phyloP scores from a whole-genome alignment of 2,797 vertebrate genomes.

The Allobates femoralis region DNA sequence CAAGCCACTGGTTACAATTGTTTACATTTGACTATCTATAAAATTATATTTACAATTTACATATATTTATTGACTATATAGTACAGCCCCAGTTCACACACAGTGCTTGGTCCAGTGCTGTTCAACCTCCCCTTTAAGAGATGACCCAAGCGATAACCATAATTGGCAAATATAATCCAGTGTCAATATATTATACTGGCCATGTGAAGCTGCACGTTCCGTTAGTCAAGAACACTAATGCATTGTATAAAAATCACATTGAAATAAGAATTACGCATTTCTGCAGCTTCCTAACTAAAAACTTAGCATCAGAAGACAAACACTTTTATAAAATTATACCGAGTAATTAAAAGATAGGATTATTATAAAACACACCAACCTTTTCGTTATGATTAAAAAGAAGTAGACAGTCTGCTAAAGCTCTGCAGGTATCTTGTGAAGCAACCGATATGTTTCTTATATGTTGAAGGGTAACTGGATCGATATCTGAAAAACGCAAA shows the following conservation, averaged over 20 bases:
- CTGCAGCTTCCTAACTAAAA: neutral
- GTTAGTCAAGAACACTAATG: too few relatives aligned
- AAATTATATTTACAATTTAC: too few relatives aligned
- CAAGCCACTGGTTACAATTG: too few relatives aligned
- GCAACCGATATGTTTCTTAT: constrained; percentile 84
- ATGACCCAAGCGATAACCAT: too few relatives aligned
- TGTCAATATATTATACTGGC: too few relatives aligned
- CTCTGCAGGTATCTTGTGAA: constrained; percentile 82
- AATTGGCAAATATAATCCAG: too few relatives aligned
- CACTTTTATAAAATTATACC: neutral
- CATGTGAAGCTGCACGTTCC: too few relatives aligned
- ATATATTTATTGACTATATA: too few relatives aligned
- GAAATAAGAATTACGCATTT: neutral
- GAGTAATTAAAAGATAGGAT: neutral
- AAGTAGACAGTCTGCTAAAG: constrained; percentile 82
- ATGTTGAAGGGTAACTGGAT: constrained; percentile 82
- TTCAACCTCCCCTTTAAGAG: too few relatives aligned
- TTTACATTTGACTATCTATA: too few relatives aligned
- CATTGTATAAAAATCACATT: neutral
- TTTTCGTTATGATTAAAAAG: constrained; percentile 86
- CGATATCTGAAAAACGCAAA: constrained; percentile 74
- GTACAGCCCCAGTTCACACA: too few relatives aligned
- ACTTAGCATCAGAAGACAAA: neutral
- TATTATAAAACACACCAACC: constrained; percentile 77
- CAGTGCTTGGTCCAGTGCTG: too few relatives aligned